Base-by-base conservation (phyloP, 1,140 invertebrate species). In the Solen grandis region DNA sequence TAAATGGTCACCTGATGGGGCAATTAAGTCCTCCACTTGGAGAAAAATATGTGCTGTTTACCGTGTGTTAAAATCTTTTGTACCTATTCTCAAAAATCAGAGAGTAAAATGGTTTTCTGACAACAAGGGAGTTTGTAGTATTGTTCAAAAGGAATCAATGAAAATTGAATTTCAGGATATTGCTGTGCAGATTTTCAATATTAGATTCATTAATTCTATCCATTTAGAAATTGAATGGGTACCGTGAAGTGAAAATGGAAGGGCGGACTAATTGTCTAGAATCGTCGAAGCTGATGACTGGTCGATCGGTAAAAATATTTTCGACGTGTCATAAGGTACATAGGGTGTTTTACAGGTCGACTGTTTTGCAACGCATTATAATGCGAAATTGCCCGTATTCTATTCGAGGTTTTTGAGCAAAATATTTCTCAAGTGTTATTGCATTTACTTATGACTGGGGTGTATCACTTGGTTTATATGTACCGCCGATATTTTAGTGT, bases 341-440 rank as follows among this genome's bases (percentile, higher is more conserved):
- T 65, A 36, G 62, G 33, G 62, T 35, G 22, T 8, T 33, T 22
- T 57, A 33, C 3, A 5, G 25, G 59, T 60, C 29, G 59, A 60
- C 19, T 60, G 4, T 29, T 60, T 60, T 50, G 46, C 62, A 35
- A 36, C 62, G 5, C 25, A 65, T 10, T 36, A 35, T 65, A 36
- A 65, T 35, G 31, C 33, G 16, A 65, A 65, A 38, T 65, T 65
- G 5, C 29, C 55, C 25, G 41, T 5, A 41, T 69, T 68, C 68
- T 69, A 69, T 69, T 78, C 76, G 5, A 57, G 54, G 10, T 78
- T 69, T 69, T 46, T 41, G 76, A 59, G 31, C 25, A 46, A 54
- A 5, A 16, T 5, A 22, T 55, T 46, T 19, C 41, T 46, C 41
- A 46, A 19, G 19, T 46, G 41, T 46, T 46, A 19, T n/a, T 60